Evolutionary conservation across 37 sponge, comb jelly and placozoan species (phyloP).

Genomic region (Diacarnus erythraeanus): DNA sequence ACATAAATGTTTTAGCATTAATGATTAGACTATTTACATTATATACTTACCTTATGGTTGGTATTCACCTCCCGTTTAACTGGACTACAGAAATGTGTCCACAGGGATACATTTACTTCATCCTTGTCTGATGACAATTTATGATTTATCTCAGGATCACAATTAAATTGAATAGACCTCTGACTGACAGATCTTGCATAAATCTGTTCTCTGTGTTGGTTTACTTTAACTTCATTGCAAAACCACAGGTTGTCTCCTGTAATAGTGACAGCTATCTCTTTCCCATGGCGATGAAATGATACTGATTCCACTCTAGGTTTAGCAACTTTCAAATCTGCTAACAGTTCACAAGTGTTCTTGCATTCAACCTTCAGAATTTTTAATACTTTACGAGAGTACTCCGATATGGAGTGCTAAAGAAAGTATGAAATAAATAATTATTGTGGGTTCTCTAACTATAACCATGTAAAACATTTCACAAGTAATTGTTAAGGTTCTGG

Average conservation of each 20-base stretch:
- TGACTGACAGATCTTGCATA: conserved; percentile 15
- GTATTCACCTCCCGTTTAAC: not conserved
- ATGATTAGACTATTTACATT: not conserved
- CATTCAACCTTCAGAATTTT: not conserved
- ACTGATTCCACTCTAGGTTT: conserved; percentile 22
- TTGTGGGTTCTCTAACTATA: too few species aligned
- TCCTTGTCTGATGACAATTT: not conserved
- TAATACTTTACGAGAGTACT: not conserved
- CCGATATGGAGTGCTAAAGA: not conserved
- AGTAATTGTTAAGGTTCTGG: not conserved
- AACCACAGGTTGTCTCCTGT: conserved; percentile 41
- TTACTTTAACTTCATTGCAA: conserved; percentile 24
- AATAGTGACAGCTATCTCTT: conserved; percentile 30
- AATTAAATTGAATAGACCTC: conserved; percentile 38
- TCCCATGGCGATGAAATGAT: conserved; percentile 44
- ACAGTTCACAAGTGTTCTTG: not conserved
- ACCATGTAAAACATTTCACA: too few species aligned
- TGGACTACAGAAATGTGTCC: conserved; percentile 26
- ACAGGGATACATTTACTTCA: conserved; percentile 12
- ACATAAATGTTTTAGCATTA: not conserved
- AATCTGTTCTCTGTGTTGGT: not conserved
- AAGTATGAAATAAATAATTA: too few species aligned
- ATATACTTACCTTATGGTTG: conserved; percentile 5
- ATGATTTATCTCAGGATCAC: not conserved
- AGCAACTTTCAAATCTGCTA: not conserved